Percentiles rank a stretch among this genome's conserved stretches.
Conservation (phyloP, 1,140 invertebrate species). For the Nomia melanderi region DNA sequence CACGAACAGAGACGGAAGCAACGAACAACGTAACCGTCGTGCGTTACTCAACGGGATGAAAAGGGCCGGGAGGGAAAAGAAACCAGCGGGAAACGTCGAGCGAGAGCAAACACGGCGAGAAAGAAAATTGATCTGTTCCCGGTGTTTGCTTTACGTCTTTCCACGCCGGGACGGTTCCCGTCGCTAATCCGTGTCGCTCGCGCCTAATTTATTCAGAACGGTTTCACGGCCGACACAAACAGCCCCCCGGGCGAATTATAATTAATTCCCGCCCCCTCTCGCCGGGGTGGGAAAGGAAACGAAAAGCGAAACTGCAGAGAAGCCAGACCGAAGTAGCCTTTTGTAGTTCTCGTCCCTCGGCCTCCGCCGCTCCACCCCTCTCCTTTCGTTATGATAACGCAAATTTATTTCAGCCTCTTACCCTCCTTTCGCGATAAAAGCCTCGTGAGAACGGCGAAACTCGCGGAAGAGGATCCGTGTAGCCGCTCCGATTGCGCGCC, state of each 20-base stretch:
- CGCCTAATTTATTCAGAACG: conserved; percentile 7
- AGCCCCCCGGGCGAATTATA: conserved; percentile 1
- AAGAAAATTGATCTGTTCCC: conserved; percentile 6
- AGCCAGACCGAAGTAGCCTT: background rate
- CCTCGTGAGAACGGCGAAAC: background rate
- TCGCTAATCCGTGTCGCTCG: background rate
- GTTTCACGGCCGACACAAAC: background rate
- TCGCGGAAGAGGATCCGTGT: background rate
- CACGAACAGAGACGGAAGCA: background rate
- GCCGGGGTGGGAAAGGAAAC: no score
- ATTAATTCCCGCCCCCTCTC: conserved; percentile 20
- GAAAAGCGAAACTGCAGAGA: background rate
- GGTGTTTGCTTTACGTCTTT: background rate
- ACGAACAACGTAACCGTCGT: background rate
- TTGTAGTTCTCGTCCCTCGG: no score
- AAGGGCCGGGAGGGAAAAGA: background rate
- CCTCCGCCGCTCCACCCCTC: background rate
- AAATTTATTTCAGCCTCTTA: conserved; percentile 30
- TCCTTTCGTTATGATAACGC: conserved; percentile 20
- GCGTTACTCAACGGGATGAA: background rate
- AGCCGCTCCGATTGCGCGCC: background rate
- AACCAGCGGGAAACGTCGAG: background rate
- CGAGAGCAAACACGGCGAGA: background rate
- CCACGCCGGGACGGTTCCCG: background rate
- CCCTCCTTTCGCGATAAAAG: background rate